Percentiles rank a stretch among this genome's conserved stretches.
phyloP scores from a whole-genome alignment of 2,797 vertebrate species.

The Myotis daubentonii region DNA sequence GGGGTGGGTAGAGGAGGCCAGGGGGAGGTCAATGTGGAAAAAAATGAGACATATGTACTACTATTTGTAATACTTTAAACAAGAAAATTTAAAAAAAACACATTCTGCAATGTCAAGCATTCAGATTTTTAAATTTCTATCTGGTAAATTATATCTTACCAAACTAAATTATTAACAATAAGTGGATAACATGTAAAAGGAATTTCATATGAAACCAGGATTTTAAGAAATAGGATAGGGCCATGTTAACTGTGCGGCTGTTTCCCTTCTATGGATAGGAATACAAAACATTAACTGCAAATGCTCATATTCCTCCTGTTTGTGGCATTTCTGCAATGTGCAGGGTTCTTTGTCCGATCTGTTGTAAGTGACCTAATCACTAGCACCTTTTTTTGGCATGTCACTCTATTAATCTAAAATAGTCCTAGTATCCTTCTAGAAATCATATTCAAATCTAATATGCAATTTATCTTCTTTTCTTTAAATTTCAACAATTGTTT shows the following conservation, averaged over 20 bases:
- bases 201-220: background rate
- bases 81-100: too few species aligned
- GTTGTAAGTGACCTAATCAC: conserved; percentile 87
- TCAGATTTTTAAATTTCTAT: conserved; percentile 59
- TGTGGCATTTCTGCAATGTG: conserved; percentile 84
- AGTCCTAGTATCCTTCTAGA: conserved; percentile 67
- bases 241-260: conserved; percentile 63
- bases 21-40: too few species aligned
- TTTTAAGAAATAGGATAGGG: conserved; percentile 56
- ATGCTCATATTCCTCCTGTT: conserved; percentile 83
- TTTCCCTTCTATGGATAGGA: conserved; percentile 82
- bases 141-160: conserved; percentile 62
- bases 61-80: too few species aligned
- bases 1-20: too few species aligned
- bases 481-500: conserved; percentile 69
- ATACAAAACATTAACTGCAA: conserved; percentile 80
- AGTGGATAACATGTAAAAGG: conserved; percentile 26
- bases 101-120: background rate
- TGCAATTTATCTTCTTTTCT: conserved; percentile 69
- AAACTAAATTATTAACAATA: conserved; percentile 47
- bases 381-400: conserved; percentile 72
- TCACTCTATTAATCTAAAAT: conserved; percentile 42
- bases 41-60: too few species aligned
- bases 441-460: conserved; percentile 65
- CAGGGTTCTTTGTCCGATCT: conserved; percentile 89